These are phyloP conservation scores for Lasioglossum figueresi DNA, from an alignment of 2,888 invertebrate species.

Conservation along the genomic window DNA sequence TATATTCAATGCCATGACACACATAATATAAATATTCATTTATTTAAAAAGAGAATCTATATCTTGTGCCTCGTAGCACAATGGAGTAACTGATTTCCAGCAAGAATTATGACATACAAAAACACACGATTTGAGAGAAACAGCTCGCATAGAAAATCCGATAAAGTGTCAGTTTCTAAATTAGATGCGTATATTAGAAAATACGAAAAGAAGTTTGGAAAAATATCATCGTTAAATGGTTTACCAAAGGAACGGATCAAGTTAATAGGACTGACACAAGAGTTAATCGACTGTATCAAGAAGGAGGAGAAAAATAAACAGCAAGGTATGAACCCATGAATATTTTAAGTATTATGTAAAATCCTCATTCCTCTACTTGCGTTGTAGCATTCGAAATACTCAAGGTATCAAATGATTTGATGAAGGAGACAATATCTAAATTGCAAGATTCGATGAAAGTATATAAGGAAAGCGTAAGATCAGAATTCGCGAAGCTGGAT, in stretches of 20 bases:
- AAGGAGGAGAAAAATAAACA: conserved; percentile 43
- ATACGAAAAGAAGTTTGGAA: conserved; percentile 41
- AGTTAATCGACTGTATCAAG: conserved; percentile 39
- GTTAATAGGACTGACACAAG: conserved; percentile 29
- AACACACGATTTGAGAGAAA: conserved; percentile 14
- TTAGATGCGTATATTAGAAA: conserved; percentile 48
- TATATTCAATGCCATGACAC: background rate
- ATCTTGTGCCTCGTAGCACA: conserved; percentile 1
- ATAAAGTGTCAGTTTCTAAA: conserved; percentile 24
- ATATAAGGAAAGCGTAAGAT: conserved; percentile 34
- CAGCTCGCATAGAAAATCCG: background rate
- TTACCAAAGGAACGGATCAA: conserved; percentile 23
- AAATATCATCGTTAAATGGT: conserved; percentile 15
- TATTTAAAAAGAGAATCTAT: conserved; percentile 31
- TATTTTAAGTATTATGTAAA: background rate
- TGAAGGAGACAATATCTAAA: conserved; percentile 50
- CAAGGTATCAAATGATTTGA: conserved; percentile 50
- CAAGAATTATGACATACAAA: conserved; percentile 22
- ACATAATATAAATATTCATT: conserved; percentile 2
- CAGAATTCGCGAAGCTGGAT: conserved; percentile 47
- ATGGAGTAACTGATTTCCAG: background rate
- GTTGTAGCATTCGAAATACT: conserved; percentile 51
- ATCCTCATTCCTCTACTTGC: background rate
- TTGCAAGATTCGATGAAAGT: conserved; percentile 53
- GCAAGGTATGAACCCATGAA: conserved; percentile 35